These are phyloP conservation scores for Gavialis gangeticus DNA, from an alignment of 2,113 vertebrate species.

Conservation along the genomic window DNA sequence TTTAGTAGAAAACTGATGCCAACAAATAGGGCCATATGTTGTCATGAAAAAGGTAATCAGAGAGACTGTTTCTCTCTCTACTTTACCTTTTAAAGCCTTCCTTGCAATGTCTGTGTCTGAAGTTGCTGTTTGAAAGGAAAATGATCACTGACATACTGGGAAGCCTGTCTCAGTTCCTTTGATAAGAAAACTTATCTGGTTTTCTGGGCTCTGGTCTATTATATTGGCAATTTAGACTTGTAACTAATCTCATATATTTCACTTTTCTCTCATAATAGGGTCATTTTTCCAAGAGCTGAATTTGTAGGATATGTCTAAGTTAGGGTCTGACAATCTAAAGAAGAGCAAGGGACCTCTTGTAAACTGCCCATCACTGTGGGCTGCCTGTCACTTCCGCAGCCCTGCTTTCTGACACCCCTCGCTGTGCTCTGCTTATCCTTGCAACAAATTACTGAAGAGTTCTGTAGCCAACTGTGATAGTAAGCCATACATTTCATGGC, in stretches of 20 bases:
- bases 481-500: too few species aligned
- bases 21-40: background rate
- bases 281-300: background rate
- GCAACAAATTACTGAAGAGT: too few species aligned
- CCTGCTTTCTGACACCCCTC: too few species aligned
- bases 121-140: background rate
- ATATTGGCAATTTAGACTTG: background rate
- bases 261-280: background rate
- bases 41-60: background rate
- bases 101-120: background rate
- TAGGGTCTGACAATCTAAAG: too few species aligned
- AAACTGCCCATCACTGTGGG: too few species aligned
- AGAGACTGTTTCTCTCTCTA: background rate
- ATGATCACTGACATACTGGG: fast-evolving
- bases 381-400: too few species aligned
- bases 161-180: background rate
- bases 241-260: background rate
- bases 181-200: background rate
- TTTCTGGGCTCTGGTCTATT: background rate
- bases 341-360: too few species aligned
- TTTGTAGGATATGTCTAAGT: background rate
- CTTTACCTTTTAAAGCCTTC: background rate
- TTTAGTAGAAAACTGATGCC: background rate
- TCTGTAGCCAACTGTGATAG: too few species aligned
- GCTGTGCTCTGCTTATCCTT: too few species aligned